Base-by-base conservation (phyloP, 2,113 vertebrate species). In the Barnardius zonarius region DNA sequence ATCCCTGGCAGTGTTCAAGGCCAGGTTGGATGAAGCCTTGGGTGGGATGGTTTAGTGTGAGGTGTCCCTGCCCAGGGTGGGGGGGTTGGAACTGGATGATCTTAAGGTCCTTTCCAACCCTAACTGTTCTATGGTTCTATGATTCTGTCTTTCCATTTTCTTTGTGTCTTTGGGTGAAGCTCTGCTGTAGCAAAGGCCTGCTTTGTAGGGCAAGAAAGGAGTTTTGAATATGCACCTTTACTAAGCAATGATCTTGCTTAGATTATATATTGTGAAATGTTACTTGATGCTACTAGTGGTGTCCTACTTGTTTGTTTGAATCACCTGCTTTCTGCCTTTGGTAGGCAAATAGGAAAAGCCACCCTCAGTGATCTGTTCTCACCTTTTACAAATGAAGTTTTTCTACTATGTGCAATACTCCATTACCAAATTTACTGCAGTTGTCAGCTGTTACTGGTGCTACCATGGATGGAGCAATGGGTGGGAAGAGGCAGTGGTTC, bases 291-390 rank as follows among this genome's bases (percentile, higher is more conserved):
- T 86, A 54, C 49, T 39, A 23, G 57, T 37, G 15, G 13, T 22
- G 20, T 43, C 6, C 24, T 10, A 1, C 37, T 62, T 31, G 13
- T 63, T 41, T 49, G 39, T 41, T 64, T 82, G 35, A 28, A 4
- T 90, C 57, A 16, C 52, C 22, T 46, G 2, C 18, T 68, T 87
- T 49, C 8, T 87, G 70, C 75, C 13, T 10, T 5, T 73, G 39
- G 41, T 39, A 55, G 3, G 13, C 44, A 68, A 31, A 44, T 6
- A 51, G 46, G 41, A 69, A 52, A 72, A 33, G 13, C 6, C 51
- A 33, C 20, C 4, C 19, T 44, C 10, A 1, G 67, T 37, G 70
- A 19, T 52, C 20, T 49, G 1, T 28, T 19, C 20, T 1, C 0
- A 4, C 2, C 22, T 79, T n/a, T 41, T 15, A 17, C 31, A 79